A percentile compares a stretch with the other conserved stretches of the same genome.
These are phyloP conservation scores for Lottia gigantea DNA, from an alignment of 2,888 invertebrate species.

Conservation along the genomic window DNA sequence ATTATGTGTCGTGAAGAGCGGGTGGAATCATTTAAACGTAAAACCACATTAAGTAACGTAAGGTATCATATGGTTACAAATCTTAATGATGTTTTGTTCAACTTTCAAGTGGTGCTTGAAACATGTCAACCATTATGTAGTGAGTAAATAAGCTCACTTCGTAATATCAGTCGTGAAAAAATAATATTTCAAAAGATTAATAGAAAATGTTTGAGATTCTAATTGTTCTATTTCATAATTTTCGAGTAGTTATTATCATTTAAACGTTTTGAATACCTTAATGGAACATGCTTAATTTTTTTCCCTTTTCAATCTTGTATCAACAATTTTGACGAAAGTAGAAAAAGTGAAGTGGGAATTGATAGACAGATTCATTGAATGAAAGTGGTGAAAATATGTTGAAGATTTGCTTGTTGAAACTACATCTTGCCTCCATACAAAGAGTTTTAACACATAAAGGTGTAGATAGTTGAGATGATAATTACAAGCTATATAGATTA, in stretches of 20 bases:
- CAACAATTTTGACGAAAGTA: neutral
- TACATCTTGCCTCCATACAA: neutral
- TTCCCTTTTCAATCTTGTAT: constrained; percentile 4
- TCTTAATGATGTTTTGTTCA: constrained; percentile 7
- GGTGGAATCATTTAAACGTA: constrained; percentile 1
- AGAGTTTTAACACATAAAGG: neutral
- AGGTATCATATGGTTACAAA: constrained; percentile 2
- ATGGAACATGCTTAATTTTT: neutral
- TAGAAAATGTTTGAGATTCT: neutral
- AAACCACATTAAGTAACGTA: constrained; percentile 11
- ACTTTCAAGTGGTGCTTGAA: constrained; percentile 3
- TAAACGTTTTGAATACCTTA: neutral
- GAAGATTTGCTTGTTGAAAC: neutral
- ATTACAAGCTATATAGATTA: constrained; percentile 3
- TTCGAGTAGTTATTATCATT: neutral
- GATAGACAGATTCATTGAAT: neutral
- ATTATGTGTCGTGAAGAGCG: constrained; percentile 4
- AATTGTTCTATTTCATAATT: constrained; percentile 3
- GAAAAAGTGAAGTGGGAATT: neutral
- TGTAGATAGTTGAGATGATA: neutral
- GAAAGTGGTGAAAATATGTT: neutral
- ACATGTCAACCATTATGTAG: neutral
- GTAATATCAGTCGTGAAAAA: neutral
- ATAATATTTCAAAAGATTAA: neutral
- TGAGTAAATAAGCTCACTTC: constrained; percentile 5